Base-by-base conservation (phyloP, 2,113 vertebrate genomes). In the Neogale vison region DNA sequence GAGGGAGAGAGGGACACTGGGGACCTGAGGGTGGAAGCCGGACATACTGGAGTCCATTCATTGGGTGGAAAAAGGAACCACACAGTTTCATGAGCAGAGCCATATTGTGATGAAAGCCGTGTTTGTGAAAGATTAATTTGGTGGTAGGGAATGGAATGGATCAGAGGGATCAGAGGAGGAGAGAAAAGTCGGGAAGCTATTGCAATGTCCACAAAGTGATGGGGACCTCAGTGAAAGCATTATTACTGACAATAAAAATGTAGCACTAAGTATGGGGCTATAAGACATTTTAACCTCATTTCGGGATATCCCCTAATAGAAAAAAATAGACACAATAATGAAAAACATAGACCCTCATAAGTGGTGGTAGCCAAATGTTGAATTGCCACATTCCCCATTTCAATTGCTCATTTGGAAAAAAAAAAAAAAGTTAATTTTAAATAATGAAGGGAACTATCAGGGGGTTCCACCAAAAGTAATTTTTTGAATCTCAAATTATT, bases 401-500 rank as follows among this genome's bases (percentile, higher is more conserved):
- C 50, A 55, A 74, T 14, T 80, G 34, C 21, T 63, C 55, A 91
- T 36, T 67, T 52, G 31, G 39, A 84, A 76, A 71, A 77, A 52
- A 77, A 52, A 50, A 71, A 71, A 88, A 82, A 90, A 92, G 31
- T 61, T 90, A 85, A 95, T 96, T 97, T 97, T 96, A 96, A 95
- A 71, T 96, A 96, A 96, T 87, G 63, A 94, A 96, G 85, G n/a
- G 45, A 95, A 52, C 17, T 59, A 85, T 95, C 59, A 88, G 45
- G 92, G 90, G 85, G 26, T 93, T 96, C 20, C 29, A 47, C 72
- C 17, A 65, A 55, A 24, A 81, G 81, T 72, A 52, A 90, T 96
- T 95, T 84, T 47, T 45, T 5, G 80, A 94, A 90, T 95, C 72
- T 95, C 91, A 92, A 96, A 81, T 67, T 86, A 93, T 89, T 65